Evolutionary conservation across 2,888 invertebrate genomes (phyloP).

Genomic region (Pachymerium ferrugineum): DNA sequence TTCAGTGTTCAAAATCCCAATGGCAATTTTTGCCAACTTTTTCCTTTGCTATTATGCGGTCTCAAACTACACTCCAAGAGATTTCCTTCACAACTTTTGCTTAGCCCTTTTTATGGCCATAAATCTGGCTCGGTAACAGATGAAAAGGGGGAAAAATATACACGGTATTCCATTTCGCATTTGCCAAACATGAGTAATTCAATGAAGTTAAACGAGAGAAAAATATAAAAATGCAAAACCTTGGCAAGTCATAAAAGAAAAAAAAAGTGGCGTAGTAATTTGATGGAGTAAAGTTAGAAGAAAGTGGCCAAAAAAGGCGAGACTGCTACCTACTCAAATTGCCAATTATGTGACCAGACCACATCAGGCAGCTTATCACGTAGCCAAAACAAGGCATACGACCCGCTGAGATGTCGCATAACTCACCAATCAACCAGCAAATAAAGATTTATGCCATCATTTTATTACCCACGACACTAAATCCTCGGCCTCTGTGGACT

Average conservation of each 20-base stretch:
- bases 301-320: slow-evolving; percentile 6
- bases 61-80: not conserved
- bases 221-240: not conserved
- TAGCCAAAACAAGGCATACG: not conserved
- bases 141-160: too few species aligned
- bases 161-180: not conserved
- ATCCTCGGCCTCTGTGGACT: too few species aligned
- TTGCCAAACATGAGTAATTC: not conserved
- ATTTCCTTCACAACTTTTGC: slow-evolving; percentile 4
- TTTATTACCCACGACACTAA: not conserved
- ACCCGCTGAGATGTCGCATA: not conserved
- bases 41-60: not conserved
- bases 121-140: not conserved
- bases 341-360: not conserved
- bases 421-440: not conserved
- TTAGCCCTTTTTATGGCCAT: not conserved
- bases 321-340: not conserved
- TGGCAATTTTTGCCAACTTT: not conserved
- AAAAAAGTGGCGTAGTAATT: not conserved
- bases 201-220: not conserved
- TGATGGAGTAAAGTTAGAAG: not conserved
- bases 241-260: not conserved
- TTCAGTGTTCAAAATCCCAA: slow-evolving; percentile 4
- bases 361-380: not conserved
- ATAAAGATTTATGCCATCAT: not conserved